Evolutionary conservation across 2,113 vertebrate species (phyloP).

Genomic region (Cathartes aura): DNA sequence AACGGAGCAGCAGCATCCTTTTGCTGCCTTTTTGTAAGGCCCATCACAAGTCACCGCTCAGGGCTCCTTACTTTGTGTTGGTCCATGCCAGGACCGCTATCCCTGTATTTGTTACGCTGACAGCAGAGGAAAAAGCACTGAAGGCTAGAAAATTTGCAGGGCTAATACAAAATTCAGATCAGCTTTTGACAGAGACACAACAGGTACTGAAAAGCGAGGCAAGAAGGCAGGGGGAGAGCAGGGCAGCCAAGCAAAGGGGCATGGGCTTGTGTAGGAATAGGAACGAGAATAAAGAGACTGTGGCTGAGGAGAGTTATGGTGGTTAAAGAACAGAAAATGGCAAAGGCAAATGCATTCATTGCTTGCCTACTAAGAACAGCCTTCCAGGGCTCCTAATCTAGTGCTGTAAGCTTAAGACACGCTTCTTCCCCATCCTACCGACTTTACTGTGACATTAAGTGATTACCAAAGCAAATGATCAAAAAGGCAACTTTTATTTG

Average conservation of each 20-base stretch:
- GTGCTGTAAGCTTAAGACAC: fast-evolving
- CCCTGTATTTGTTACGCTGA: neutral
- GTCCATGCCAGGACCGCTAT: neutral
- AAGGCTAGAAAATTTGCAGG: neutral
- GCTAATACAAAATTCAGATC: neutral
- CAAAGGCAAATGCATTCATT: neutral
- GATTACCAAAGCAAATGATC: neutral
- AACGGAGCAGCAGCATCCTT: fast-evolving
- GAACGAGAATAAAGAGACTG: neutral
- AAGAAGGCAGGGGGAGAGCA: neutral
- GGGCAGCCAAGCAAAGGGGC: neutral
- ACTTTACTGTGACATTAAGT: neutral
- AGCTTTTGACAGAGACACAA: neutral
- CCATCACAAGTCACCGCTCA: neutral
- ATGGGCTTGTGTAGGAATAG: neutral
- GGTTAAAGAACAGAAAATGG: neutral
- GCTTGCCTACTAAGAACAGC: neutral
- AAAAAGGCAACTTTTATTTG: neutral
- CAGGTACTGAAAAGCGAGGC: neutral
- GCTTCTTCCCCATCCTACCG: neutral
- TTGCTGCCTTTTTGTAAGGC: neutral
- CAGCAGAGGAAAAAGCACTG: neutral
- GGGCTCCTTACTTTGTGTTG: neutral
- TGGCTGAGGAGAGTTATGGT: neutral
- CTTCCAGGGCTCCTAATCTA: neutral